A percentile compares a stretch with the other conserved stretches of the same genome.
These are phyloP conservation scores for Linurgus olivaceus DNA, from an alignment of 2,797 vertebrate genomes.

Conservation along the genomic window DNA sequence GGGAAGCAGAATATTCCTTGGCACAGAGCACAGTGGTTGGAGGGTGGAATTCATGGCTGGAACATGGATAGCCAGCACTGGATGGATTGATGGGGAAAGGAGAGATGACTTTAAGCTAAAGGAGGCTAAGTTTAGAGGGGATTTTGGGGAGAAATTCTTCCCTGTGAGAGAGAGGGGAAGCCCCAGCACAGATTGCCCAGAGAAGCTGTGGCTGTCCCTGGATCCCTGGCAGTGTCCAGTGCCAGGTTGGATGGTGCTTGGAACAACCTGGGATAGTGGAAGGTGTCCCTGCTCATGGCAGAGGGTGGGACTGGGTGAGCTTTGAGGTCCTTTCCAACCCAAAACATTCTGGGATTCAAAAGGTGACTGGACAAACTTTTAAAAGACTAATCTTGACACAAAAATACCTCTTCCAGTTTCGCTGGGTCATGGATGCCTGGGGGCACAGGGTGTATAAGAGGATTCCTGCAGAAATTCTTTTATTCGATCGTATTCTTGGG, in stretches of 20 bases:
- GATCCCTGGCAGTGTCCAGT: not conserved
- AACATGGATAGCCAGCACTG: not conserved
- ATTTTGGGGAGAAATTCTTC: not conserved
- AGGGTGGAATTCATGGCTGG: not conserved
- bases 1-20: not conserved
- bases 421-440: not conserved
- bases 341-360: not conserved
- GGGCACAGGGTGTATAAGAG: not conserved
- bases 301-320: fast-evolving
- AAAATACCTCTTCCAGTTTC: not conserved
- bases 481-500: fast-evolving
- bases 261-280: fast-evolving
- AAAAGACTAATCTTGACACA: not conserved
- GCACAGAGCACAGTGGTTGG: not conserved
- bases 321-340: not conserved
- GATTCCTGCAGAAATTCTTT: not conserved
- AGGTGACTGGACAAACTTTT: not conserved
- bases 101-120: not conserved
- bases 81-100: not conserved
- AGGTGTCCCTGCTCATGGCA: not conserved
- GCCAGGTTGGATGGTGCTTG: fast-evolving
- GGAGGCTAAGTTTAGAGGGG: not conserved
- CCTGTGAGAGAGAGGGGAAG: fast-evolving
- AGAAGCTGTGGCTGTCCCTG: not conserved
- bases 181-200: not conserved